Base-by-base conservation (phyloP, 2,888 invertebrate genomes). In the Xanthia icteritia region DNA sequence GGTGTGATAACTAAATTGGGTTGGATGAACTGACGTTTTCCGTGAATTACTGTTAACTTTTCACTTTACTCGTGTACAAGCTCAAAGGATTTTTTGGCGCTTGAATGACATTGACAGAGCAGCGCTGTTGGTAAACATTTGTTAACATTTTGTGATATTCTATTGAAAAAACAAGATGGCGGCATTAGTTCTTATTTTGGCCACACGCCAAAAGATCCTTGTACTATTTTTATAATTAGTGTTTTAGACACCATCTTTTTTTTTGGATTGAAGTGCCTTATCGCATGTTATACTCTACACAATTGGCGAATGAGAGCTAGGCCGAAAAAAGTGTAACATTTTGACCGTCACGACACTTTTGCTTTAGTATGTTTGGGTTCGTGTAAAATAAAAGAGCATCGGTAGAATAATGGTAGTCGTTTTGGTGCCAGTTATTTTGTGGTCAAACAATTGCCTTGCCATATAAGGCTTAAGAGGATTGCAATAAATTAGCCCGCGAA, bases 1-100 rank as follows among this genome's bases (percentile, higher is more conserved):
- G 27, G 60, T 64, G 64, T 58, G 45, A 63, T 69, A 82, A 86
- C 82, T 82, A 66, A 77, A 74, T 58, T 54, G 23, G 17, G 27
- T 60, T 36, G 63, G 9, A 56, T 67, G 60, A 64, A 42, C 74
- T 70, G 23, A 31, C 61, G 11, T 67, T 54, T 70, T 67, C 8
- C 6, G 48, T 69, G n/a, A 36, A 58, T 65, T 79, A 45, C 17
- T 42, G 8, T 23, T 39, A n/a, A 61, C 17, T 61, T 61, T 79
- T 36, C 56, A n/a, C 36, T 67, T 67, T 36, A 31, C 31, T 31
- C 13, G 5, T 48, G 23, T 67, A 48, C 45, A 45, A 13, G 0
- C 27, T 45, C 13, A 5, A 45, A 3, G 6, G 8, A 5, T 9
- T 17, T 31, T 56, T 51, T 15, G 9, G 13, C 2, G 8, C 5